phyloP scores from a whole-genome alignment of 2,888 invertebrate species.

The Stenodera caucasica region DNA sequence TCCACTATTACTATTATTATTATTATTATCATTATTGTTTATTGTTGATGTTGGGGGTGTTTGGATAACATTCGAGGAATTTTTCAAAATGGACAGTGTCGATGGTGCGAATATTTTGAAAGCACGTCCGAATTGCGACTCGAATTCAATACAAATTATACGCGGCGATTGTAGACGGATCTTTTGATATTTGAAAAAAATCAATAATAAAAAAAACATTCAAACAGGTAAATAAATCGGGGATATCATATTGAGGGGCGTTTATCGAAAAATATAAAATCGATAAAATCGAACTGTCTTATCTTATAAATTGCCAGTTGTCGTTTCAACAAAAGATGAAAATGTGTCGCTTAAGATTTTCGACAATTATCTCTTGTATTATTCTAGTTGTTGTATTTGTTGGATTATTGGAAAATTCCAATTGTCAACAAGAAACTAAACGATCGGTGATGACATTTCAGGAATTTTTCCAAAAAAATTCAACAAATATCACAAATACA shows the following conservation, averaged over 20 bases:
- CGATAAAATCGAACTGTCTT: not conserved
- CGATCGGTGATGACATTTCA: slow-evolving; percentile 5
- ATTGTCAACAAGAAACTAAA: not conserved
- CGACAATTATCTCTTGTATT: not conserved
- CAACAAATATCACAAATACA: slow-evolving; percentile 7
- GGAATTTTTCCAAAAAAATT: slow-evolving; percentile 10
- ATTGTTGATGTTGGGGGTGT: slow-evolving; percentile 11
- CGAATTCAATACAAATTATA: slow-evolving; percentile 18
- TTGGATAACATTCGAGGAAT: slow-evolving; percentile 21
- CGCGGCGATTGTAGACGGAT: slow-evolving; percentile 24
- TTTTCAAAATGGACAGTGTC: slow-evolving; percentile 13
- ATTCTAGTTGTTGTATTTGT: not conserved
- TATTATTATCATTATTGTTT: slow-evolving; percentile 10
- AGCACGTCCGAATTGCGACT: slow-evolving; percentile 17
- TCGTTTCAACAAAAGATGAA: not conserved
- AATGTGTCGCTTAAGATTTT: not conserved
- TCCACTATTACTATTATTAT: slow-evolving; percentile 1
- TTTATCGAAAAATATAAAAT: slow-evolving; percentile 12
- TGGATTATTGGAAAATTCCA: not conserved
- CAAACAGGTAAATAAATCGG: not conserved
- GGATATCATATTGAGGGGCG: not conserved
- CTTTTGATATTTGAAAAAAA: slow-evolving; percentile 20
- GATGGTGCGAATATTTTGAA: slow-evolving; percentile 25
- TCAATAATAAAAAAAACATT: too few relatives aligned
- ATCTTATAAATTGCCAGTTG: not conserved